Evolutionary conservation across 2,888 invertebrate species (phyloP), one percentile per base, ranked within the genome.

Genomic region (Strigamia transsilvanica): DNA sequence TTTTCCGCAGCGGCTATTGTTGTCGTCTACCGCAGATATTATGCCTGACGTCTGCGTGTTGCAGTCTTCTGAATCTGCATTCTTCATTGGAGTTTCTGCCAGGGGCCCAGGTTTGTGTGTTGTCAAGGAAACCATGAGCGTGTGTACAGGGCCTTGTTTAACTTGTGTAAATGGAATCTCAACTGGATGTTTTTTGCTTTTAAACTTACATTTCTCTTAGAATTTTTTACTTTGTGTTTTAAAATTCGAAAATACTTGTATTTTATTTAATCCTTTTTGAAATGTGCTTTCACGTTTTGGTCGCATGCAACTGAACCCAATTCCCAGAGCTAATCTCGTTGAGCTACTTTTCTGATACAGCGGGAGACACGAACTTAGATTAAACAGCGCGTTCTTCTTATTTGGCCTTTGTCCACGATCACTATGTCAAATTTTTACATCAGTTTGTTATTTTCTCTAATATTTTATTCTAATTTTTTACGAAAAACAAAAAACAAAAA

Each of bases 331-430:
- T 56, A 56, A 56, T 56, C 56, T 56, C 56, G 56, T 56, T 56
- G 56, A 56, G 56, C 56, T 56, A 56, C 56, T 56, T 56, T 56
- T 56, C 56, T 18, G 56, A 56, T 56, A 56, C 56, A 56, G 56
- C 56, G 21, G 56, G 56, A 18, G 56, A 56, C 56, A 56, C 56
- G 21, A 56, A 18, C 56, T 56, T 56, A 56, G 56, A 56, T 56
- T 56, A 56, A 56, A 56, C 18, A 56, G n/a, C 56, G 15, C 56
- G 18, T 56, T 9, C 56, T n/a, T 56, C 56, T 56, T 56, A 56
- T 56, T 56, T 56, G 56, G 56, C 56, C 18, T 56, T 56, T 56
- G 56, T 56, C 56, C 56, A 56, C 56, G 18, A 18, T 21, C 56
- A 56, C 56, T 56, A 56, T 18, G n/a, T 4, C 56, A 56, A 56